Evolutionary conservation across 2,797 vertebrate genomes (phyloP).

Genomic region (Oreochromis grahami): DNA sequence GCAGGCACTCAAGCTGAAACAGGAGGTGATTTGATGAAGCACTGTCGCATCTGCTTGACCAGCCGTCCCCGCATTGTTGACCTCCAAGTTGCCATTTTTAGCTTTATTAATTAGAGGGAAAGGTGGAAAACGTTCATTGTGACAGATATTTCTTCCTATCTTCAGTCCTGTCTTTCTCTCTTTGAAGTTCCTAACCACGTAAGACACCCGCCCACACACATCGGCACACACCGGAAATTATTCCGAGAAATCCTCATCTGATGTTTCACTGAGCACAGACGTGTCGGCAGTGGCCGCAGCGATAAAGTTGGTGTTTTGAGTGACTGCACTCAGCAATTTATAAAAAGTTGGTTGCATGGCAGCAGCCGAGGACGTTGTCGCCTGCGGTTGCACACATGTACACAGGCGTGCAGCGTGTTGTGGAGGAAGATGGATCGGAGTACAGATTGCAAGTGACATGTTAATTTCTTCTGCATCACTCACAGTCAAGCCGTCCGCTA

Average conservation of each 20-base stretch:
- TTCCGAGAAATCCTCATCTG: slow-evolving; percentile 45
- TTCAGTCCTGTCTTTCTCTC: not conserved
- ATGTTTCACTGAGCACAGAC: slow-evolving; percentile 57
- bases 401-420: slow-evolving; percentile 11
- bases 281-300: not conserved
- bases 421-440: slow-evolving; percentile 78
- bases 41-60: slow-evolving; percentile 20
- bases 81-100: not conserved
- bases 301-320: slow-evolving; percentile 72
- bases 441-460: slow-evolving; percentile 82
- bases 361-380: not conserved
- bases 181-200: slow-evolving; percentile 10
- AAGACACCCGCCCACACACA: not conserved
- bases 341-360: slow-evolving; percentile 23
- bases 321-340: slow-evolving; percentile 71
- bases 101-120: slow-evolving; percentile 2
- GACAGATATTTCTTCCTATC: slow-evolving; percentile 6
- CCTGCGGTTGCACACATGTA: slow-evolving; percentile 9
- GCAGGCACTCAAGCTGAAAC: slow-evolving; percentile 16
- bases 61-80: not conserved
- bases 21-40: slow-evolving; percentile 31
- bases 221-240: slow-evolving; percentile 25
- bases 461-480: slow-evolving; percentile 84
- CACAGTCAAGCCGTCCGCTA: slow-evolving; percentile 70
- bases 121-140: not conserved